Percentiles rank a stretch among this genome's conserved stretches.
Evolutionary conservation across 2,113 vertebrate species (phyloP).

Genomic region (Aspidoscelis tigris): DNA sequence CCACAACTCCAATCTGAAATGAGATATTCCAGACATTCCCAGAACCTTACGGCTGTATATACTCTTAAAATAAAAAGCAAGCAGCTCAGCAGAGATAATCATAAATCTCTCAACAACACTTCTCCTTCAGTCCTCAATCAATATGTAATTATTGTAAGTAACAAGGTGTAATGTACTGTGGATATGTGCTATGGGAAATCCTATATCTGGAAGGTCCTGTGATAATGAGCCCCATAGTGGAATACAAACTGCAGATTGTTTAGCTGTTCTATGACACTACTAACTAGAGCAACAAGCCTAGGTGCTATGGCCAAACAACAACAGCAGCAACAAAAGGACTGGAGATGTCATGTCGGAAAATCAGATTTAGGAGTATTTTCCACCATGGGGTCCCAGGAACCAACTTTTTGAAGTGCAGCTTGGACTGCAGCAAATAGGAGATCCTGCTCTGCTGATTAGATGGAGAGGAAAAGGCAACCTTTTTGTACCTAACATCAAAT

Average conservation of each 20-base stretch:
- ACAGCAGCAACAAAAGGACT: too few species aligned
- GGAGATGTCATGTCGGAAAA: background rate
- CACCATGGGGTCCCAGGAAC: background rate
- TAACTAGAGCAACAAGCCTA: background rate
- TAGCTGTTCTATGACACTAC: background rate
- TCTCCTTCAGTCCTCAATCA: background rate
- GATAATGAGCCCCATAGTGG: background rate
- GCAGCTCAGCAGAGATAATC: background rate
- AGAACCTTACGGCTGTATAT: too few species aligned
- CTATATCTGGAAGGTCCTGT: background rate
- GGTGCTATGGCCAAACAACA: background rate
- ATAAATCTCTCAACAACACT: background rate
- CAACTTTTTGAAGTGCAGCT: background rate
- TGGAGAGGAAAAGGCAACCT: background rate
- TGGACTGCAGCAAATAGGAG: background rate
- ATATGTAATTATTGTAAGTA: slow-evolving; percentile 4
- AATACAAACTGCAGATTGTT: background rate
- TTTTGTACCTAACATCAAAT: background rate
- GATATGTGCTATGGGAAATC: background rate
- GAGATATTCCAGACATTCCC: background rate
- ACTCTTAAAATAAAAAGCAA: too few species aligned
- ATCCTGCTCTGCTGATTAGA: background rate
- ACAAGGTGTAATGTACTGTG: background rate
- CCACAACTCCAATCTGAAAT: background rate
- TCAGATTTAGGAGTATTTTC: background rate